Evolutionary conservation across 1,140 invertebrate species (phyloP), one percentile per base, ranked within the genome.

Genomic region (Portunus trituberculatus): DNA sequence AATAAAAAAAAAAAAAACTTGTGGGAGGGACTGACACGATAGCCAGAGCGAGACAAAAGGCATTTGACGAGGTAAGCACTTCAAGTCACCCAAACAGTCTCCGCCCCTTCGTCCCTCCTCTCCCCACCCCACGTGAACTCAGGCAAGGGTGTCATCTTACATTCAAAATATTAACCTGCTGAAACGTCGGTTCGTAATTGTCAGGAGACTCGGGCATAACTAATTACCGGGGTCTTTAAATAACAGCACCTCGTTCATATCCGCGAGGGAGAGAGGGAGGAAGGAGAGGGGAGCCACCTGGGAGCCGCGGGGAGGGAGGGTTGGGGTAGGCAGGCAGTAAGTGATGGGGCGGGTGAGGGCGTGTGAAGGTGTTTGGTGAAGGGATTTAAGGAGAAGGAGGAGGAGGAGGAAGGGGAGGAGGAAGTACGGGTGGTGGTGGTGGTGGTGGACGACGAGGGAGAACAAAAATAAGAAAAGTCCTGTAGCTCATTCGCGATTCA

Each of bases 161-260:
- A 67, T 87, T 93, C 83, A 93, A 93, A 93, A 93, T 93, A 93
- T 93, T 93, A 88, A 39, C 83, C 84, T 48, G 83, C 29, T 88
- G 92, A 93, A 93, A 31, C 39, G 92, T 14, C 46, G 92, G 83
- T 93, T 48, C 46, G 87, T 93, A 93, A 93, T 93, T 93, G 92
- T 93, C 45, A 84, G 31, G 84, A 39, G 84, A 31, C 12, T 29
- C 83, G 52, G 48, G n/a, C 48, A 87, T 59, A 87, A 93, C 92
- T 87, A 93, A 93, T 93, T 86, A 88, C 45, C 10, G 4, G n/a
- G 84, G 45, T 93, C 92, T 93, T 93, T 93, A 93, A 93, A 93
- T 93, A 93, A 93, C 87, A 93, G 87, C 45, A 93, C 10, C 67
- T 88, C 82, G 83, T 93, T 82, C 84, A 93, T 88, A 93, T 76